Evolutionary conservation across 1,140 invertebrate genomes (phyloP), one percentile per base, ranked within the genome.

Genomic region (Trachymyrmex septentrionalis): DNA sequence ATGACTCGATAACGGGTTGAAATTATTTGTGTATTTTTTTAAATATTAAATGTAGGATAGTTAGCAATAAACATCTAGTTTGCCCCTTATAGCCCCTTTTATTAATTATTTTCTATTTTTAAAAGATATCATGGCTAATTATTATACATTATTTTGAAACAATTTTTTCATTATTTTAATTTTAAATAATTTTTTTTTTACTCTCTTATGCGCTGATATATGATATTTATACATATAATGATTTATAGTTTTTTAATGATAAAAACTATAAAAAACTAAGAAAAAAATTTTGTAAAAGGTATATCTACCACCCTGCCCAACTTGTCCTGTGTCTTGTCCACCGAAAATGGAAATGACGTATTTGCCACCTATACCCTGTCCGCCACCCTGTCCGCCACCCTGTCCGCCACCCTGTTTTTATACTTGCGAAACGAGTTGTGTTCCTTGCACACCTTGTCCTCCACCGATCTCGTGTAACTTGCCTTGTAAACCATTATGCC

Each of bases 261-360:
- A 69, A 24, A 66, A 38, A 24, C 0, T 76, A 16, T n/a, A n/a
- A n/a, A n/a, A n/a, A n/a, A n/a, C n/a, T n/a, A 53, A 9, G 27
- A 61, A 38, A 78, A 34, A 12, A 78, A 24, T 55, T 57, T 55
- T 38, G 3, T 38, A 1, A 24, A 44, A 92, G 92, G 84, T 92
- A 73, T 92, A 92, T 87, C 77, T 92, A 30, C 85, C 84, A 66
- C 90, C 91, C 38, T 92, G 88, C 64, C 75, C 88, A 73, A 69
- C 67, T 50, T 91, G 91, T 24, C 82, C 85, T 16, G 77, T 86
- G 78, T 89, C 90, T 19, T 92, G 76, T 66, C 91, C 91, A 34
- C 92, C 91, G 30, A 92, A 92, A 81, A 61, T 89, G 38, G 53
- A 86, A n/a, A 69, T 92, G 14, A 67, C 84, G 14, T 92, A 88